Conservation (phyloP, 2,113 vertebrate genomes). For the Indicator maculatus region DNA sequence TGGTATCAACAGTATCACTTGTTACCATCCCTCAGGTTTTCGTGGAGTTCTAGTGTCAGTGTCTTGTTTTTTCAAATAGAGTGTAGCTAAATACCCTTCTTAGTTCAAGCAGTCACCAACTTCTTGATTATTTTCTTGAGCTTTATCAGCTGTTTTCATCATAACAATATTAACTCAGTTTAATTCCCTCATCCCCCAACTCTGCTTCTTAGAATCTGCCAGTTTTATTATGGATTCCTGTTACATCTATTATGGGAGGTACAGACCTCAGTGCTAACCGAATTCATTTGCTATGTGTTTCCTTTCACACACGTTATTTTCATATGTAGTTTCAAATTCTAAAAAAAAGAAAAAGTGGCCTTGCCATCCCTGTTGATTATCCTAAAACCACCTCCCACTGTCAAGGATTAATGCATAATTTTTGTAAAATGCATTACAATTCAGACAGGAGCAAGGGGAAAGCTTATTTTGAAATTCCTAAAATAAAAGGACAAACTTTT, state of each 20-base stretch:
- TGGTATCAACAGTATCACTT: slow-evolving; percentile 12
- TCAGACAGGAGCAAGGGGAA: neutral
- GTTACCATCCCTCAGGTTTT: neutral
- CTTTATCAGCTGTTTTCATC: neutral
- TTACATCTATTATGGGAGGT: neutral
- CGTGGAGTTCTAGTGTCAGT: neutral
- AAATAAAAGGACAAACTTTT: neutral
- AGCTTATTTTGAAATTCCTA: slow-evolving; percentile 13
- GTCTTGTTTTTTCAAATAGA: neutral
- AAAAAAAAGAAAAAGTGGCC: neutral
- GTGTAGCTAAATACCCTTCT: neutral
- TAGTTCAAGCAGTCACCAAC: neutral
- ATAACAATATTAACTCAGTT: slow-evolving; percentile 30
- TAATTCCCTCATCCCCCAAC: neutral
- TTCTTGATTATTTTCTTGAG: neutral
- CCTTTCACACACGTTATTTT: neutral
- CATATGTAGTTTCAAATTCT: neutral
- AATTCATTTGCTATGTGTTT: neutral
- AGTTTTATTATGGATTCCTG: neutral
- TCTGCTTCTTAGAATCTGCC: neutral
- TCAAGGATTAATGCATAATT: neutral
- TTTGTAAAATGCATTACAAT: neutral
- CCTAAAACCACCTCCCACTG: neutral
- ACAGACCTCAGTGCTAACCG: neutral
- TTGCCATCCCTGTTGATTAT: neutral